Evolutionary conservation across 2,113 vertebrate species (phyloP).

Genomic region (Rissa tridactyla): DNA sequence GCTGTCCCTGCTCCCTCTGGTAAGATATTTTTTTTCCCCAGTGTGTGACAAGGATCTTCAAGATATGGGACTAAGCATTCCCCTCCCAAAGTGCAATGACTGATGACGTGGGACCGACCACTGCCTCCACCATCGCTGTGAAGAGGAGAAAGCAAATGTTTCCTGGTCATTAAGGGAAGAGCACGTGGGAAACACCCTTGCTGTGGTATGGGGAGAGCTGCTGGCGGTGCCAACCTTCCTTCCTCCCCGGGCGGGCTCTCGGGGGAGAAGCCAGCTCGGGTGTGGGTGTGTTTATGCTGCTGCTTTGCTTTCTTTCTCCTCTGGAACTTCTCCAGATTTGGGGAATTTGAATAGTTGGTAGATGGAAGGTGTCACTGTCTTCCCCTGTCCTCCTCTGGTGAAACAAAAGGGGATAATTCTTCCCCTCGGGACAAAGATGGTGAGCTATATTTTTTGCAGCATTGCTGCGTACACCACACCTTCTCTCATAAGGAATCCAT

Average conservation of each 20-base stretch:
- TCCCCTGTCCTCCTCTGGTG: background rate
- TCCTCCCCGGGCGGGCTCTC: rapidly evolving
- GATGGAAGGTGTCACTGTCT: background rate
- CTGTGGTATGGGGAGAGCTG: rapidly evolving
- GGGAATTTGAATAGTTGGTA: background rate
- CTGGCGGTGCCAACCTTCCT: rapidly evolving
- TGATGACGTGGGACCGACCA: background rate
- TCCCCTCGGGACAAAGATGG: background rate
- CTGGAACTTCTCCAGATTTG: background rate
- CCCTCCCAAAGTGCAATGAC: background rate
- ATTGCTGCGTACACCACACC: background rate
- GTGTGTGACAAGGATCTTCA: background rate
- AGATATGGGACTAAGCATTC: background rate
- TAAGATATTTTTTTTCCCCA: background rate
- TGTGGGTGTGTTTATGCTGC: background rate
- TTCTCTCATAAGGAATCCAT: background rate
- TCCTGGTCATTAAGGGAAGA: background rate
- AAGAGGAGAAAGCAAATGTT: background rate
- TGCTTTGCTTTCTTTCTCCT: background rate
- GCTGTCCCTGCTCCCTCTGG: background rate
- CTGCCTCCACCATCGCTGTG: background rate
- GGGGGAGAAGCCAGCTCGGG: background rate
- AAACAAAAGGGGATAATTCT: background rate
- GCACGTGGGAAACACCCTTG: rapidly evolving
- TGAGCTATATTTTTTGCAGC: background rate